Evolutionary conservation across 1,140 invertebrate species (phyloP), one percentile per base, ranked within the genome.

Genomic region (Cataglyphis hispanica): DNA sequence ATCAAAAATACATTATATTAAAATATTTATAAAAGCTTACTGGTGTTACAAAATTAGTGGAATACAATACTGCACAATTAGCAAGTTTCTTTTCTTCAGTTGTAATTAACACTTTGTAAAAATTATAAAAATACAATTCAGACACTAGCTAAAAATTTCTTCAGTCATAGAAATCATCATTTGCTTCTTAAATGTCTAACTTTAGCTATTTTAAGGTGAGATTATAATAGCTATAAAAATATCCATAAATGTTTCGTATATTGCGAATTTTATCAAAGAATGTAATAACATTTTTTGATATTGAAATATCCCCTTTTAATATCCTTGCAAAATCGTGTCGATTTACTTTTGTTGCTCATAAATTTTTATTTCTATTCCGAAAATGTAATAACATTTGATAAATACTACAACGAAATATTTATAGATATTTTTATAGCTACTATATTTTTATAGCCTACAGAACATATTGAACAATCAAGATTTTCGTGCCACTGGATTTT

Each of bases 1-100:
- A 58, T 67, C 34, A 27, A 63, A 83, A 74, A 74, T 69, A 80
- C 37, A 50, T 50, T 50, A 19, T n/a, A 74, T 83, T 60, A 72
- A 60, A 11, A 40, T 7, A 7, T 58, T 74, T 58, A 40, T 56
- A 27, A 13, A 27, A 83, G 31, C 11, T 3, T 31, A 31, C 11
- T 1, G 0, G 11, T 31, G 2, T 80, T n/a, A 56, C 5, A 37
- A 83, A 72, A 83, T 7, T 2, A 19, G 37, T 81, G 56, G 61
- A 83, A 83, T 16, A n/a, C n/a, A n/a, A n/a, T n/a, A n/a, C n/a
- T 50, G 19, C 16, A 50, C 31, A 43, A 53, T 22, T 22, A 22
- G 16, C 6, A 25, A 63, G 19, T 37, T 16, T 0, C 58, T 77
- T 63, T 43, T 22, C 19, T 43, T 22, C 19, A 43, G 27, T 31